Evolutionary conservation across 2,888 invertebrate species (phyloP), one percentile per base, ranked within the genome.

Genomic region (Ganaspis brasiliensis): DNA sequence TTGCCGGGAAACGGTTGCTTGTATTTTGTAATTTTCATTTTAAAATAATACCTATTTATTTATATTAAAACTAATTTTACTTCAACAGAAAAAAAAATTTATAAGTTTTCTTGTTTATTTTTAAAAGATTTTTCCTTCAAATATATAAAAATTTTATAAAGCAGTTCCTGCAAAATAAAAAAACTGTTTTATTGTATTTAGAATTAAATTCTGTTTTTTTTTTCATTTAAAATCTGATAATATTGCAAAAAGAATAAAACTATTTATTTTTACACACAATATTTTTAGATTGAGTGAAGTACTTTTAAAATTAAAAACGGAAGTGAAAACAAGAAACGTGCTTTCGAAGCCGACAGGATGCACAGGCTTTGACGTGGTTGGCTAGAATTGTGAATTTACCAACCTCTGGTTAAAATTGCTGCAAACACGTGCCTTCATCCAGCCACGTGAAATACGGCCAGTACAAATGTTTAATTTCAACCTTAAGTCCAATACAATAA

Each of bases 371-470:
- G 40, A 40, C 16, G 61, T 16, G 16, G 35, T 35, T 35, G 61
- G 61, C 35, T 16, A 35, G 40, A 63, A 63, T 40, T 21, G 63
- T n/a, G 40, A 24, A 67, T 67, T 40, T 21, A 24, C 67, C 45
- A 67, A 40, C 67, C 67, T 24, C 67, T n/a, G 67, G 67, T 21
- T 67, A 45, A 67, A 67, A 67, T 67, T 67, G 67, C 67, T 24
- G n/a, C 67, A 67, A 67, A 67, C 67, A 67, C 67, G 67, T 67
- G 67, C 40, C 37, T 67, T 37, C 40, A 67, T 67, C 67, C 40
- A 40, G 40, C 21, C 40, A 24, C 37, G 37, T 63, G 37, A 63
- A 21, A 63, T 45, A 40, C 37, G 40, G 67, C 40, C 8, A 14
- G 21, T 67, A 24, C 21, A 40, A 19, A 67, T 40, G 67, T 67